Evolutionary conservation across 2,797 vertebrate species (phyloP), one percentile per base, ranked within the genome.

Genomic region (Numenius phaeopus): DNA sequence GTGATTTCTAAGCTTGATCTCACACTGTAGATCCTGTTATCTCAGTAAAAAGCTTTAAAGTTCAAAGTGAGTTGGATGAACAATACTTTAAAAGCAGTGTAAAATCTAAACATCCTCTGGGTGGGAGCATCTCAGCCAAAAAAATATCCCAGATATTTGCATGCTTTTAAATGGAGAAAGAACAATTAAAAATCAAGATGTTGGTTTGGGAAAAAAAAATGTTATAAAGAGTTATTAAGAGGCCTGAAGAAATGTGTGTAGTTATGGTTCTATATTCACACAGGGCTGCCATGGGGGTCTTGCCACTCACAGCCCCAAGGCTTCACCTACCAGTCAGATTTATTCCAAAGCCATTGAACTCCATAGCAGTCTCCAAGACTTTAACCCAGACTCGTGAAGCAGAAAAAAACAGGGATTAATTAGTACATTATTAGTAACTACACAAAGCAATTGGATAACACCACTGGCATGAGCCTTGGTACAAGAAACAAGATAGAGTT

Each of bases 1-100:
- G 97, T 97, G 97, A 98, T 98, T 98, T 98, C 97, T 96, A 98
- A 97, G 97, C 97, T 94, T 98, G 96, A 97, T 98, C 95, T 98
- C 91, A 96, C 87, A 96, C 90, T 94, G 96, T 96, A 98, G 97
- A 97, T 95, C 79, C 85, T 96, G 96, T 97, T 98, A 98, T 98
- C 94, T 92, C 90, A 85, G 88, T 95, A 96, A 98, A 97, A 92
- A 96, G 75, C 94, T 98, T 98, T 98, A 97, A 98, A 98, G 98
- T 98, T 98, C 98, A 98, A 98, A 98, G 96, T 79, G 85, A 98
- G 95, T 92, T 96, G 94, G 96, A 96, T 96, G 95, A 98, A 97
- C 96, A 97, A 95, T 92, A 87, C 93, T 95, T 98, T 97, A 93
- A 96, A 98, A 97, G 92, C 94, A 94, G 54, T 44, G 64, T 76